A percentile compares a stretch with the other conserved stretches of the same genome.
phyloP scores from a whole-genome alignment of 2,113 vertebrate species.

The Prionailurus bengalensis region DNA sequence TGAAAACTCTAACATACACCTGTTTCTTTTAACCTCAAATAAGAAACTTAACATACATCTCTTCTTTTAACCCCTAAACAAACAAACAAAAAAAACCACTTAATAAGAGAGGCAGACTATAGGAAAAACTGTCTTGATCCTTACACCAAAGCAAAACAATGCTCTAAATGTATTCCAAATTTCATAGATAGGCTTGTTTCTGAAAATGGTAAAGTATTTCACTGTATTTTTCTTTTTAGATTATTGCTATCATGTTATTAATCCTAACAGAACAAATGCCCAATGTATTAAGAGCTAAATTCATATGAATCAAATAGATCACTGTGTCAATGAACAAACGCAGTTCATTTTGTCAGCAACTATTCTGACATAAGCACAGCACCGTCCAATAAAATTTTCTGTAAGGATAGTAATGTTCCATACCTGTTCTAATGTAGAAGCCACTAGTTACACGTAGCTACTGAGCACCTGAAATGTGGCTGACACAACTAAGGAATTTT shows the following conservation, averaged over 20 bases:
- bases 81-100: not conserved
- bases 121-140: constrained; percentile 30
- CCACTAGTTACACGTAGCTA: not conserved
- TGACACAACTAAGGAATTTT: not conserved
- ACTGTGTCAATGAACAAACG: not conserved
- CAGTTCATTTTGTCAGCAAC: not conserved
- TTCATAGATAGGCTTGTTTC: not conserved
- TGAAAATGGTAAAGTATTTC: constrained; percentile 22
- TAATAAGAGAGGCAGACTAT: not conserved
- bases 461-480: constrained; percentile 7
- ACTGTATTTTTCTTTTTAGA: not conserved
- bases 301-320: not conserved
- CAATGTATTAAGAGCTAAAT: constrained; percentile 10
- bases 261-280: constrained; percentile 13
- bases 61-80: not conserved
- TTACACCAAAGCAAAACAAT: constrained; percentile 36
- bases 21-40: not conserved
- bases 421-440: not conserved
- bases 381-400: not conserved
- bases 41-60: not conserved
- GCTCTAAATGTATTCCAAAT: constrained; percentile 43
- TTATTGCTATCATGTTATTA: constrained; percentile 16
- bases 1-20: not conserved
- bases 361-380: not conserved
- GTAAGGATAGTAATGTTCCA: not conserved